Evolutionary conservation across 2,888 invertebrate genomes (phyloP).

Genomic region (Lochmaea capreae): DNA sequence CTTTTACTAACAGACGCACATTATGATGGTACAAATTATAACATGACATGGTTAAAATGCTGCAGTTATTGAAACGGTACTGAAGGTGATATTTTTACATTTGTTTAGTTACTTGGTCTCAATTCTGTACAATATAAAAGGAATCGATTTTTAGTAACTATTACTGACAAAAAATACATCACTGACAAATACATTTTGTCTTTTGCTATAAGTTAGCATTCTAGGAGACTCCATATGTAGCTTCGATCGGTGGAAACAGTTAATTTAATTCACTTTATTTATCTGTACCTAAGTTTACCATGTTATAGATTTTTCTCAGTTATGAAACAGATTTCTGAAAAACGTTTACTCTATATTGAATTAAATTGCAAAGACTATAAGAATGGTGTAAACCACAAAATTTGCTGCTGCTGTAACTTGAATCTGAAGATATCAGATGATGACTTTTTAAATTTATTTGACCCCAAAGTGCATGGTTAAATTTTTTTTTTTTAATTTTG

Average conservation of each 20-base stretch:
- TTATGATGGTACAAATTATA: neutral
- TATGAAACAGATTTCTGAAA: neutral
- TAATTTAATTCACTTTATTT: neutral
- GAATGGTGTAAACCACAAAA: neutral
- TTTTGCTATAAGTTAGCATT: neutral
- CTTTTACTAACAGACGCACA: no score
- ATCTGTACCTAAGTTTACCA: neutral
- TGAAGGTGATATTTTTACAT: neutral
- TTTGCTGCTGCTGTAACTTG: neutral
- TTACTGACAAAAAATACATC: constrained; percentile 1
- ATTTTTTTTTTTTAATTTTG: neutral
- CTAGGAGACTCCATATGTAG: neutral
- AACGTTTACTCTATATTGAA: neutral
- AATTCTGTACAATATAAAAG: neutral
- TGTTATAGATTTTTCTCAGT: neutral
- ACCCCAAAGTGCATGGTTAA: neutral
- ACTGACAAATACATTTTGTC: constrained; percentile 2
- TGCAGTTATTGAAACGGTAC: neutral
- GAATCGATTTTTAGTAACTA: neutral
- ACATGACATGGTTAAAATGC: neutral
- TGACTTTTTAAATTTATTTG: neutral
- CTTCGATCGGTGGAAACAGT: neutral
- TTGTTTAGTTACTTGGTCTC: neutral
- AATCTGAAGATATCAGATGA: neutral
- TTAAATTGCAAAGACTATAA: neutral